phyloP scores from a whole-genome alignment of 2,113 vertebrate species.

The Callaeas wilsoni region DNA sequence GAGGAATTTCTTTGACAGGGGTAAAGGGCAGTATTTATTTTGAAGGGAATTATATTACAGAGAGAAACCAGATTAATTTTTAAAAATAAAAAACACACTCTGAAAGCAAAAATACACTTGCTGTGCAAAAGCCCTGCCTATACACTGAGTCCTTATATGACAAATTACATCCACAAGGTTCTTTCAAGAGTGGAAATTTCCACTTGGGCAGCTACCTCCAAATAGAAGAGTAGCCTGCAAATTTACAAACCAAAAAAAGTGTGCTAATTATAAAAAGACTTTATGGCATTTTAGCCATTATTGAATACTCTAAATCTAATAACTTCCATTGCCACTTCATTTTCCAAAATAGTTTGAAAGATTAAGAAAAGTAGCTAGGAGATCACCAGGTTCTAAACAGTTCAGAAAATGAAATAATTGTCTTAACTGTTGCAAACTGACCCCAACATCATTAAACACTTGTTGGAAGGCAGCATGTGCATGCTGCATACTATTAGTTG shows the following conservation, averaged over 20 bases:
- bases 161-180: background rate
- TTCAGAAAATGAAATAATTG: constrained; percentile 50
- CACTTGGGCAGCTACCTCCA: background rate
- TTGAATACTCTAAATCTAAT: background rate
- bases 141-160: background rate
- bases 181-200: background rate
- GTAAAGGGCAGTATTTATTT: constrained; percentile 39
- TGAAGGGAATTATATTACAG: background rate
- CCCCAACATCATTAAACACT: constrained; percentile 55
- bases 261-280: background rate
- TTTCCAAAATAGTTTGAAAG: constrained; percentile 31
- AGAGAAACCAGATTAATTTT: background rate
- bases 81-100: background rate
- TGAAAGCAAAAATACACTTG: background rate
- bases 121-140: background rate
- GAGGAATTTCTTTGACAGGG: constrained; percentile 5
- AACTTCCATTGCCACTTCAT: background rate
- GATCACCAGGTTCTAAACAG: constrained; percentile 12
- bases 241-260: background rate
- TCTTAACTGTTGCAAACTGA: constrained; percentile 48
- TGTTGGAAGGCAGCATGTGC: constrained; percentile 55
- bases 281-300: background rate
- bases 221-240: background rate
- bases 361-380: constrained; percentile 31
- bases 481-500: constrained; percentile 45